These are phyloP conservation scores for Aplysia californica DNA, from an alignment of 1,140 invertebrate species.

Conservation along the genomic window DNA sequence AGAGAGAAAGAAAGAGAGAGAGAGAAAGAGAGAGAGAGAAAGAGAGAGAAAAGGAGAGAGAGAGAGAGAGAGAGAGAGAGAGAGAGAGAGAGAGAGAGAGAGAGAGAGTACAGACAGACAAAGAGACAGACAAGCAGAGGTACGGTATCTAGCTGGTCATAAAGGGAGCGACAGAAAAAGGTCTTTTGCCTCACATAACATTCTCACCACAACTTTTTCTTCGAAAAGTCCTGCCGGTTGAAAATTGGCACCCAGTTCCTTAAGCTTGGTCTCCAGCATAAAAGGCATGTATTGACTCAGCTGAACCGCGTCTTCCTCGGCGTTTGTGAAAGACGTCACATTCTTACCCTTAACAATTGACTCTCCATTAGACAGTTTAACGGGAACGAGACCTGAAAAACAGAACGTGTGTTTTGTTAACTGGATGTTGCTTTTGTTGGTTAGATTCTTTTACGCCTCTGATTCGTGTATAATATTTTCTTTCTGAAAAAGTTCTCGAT, in stretches of 20 bases:
- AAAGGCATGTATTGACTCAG: slow-evolving; percentile 48
- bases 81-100: neutral
- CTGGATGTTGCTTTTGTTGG: neutral
- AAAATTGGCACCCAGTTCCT: slow-evolving; percentile 43
- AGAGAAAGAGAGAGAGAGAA: neutral
- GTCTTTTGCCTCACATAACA: neutral
- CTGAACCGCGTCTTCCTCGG: slow-evolving; percentile 45
- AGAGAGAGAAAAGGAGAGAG: neutral
- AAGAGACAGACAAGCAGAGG: neutral
- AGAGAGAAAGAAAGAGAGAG: no score
- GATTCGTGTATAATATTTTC: neutral
- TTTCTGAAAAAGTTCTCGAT: neutral
- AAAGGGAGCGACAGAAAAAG: neutral
- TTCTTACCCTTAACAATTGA: slow-evolving; percentile 43
- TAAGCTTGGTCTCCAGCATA: slow-evolving; percentile 48
- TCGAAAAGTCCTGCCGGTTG: slow-evolving; percentile 16
- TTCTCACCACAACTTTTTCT: slow-evolving; percentile 30
- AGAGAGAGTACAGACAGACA: neutral
- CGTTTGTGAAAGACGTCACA: slow-evolving; percentile 50
- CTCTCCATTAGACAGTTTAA: slow-evolving; percentile 43
- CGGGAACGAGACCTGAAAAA: slow-evolving; percentile 39
- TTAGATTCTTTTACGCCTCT: neutral
- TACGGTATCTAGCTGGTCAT: neutral
- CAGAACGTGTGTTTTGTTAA: neutral
- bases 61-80: neutral